Evolutionary conservation across 2,113 vertebrate genomes (phyloP).

Genomic region (Pelmatolapia mariae): DNA sequence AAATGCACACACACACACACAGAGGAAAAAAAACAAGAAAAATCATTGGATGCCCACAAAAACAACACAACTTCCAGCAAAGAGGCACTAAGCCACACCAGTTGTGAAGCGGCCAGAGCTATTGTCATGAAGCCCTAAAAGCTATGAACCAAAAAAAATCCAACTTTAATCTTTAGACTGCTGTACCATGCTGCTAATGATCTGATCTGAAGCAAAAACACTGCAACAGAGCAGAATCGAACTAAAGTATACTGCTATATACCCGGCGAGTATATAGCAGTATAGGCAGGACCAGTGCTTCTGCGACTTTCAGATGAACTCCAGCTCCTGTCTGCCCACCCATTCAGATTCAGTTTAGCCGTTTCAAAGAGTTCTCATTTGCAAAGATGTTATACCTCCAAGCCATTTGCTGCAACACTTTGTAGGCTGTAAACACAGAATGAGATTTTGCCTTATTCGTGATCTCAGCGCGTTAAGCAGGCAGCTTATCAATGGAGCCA

Average conservation of each 20-base stretch:
- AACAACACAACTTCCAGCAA: neutral
- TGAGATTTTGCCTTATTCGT: conserved; percentile 4
- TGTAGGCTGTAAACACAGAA: neutral
- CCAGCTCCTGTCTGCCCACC: neutral
- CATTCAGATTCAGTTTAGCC: neutral
- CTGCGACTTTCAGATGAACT: conserved; percentile 12
- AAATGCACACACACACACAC: neutral
- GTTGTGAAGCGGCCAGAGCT: neutral
- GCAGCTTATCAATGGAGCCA: conserved; percentile 13
- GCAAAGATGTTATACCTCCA: neutral
- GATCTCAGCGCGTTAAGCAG: neutral
- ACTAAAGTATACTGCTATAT: neutral
- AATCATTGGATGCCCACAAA: neutral
- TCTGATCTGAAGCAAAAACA: neutral
- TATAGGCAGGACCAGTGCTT: conserved; percentile 1
- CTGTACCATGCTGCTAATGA: conserved; percentile 15
- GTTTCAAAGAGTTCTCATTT: neutral
- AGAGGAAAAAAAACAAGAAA: neutral
- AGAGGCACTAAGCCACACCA: neutral
- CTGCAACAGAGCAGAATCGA: neutral
- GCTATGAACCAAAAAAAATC: neutral
- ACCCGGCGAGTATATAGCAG: neutral
- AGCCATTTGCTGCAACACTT: neutral
- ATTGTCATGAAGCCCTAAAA: neutral
- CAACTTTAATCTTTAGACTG: neutral